These are phyloP conservation scores for Pangasius krempfi DNA, from an alignment of 2,797 vertebrate genomes.

Conservation along the genomic window DNA sequence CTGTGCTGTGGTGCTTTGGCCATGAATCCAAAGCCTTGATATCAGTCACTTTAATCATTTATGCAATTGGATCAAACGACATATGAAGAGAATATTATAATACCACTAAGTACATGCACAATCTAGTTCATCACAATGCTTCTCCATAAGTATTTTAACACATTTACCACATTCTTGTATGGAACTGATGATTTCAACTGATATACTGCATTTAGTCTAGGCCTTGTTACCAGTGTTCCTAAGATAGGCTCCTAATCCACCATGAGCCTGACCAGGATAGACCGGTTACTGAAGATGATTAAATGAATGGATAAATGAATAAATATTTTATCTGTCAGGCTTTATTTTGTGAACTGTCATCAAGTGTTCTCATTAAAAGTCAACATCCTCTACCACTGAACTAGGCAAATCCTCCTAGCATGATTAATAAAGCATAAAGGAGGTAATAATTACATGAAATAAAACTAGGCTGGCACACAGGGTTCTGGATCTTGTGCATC, in stretches of 20 bases:
- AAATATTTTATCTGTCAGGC: slow-evolving; percentile 8
- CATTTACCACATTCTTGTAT: neutral
- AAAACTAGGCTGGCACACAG: slow-evolving; percentile 41
- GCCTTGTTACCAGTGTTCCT: neutral
- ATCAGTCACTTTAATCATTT: neutral
- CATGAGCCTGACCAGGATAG: neutral
- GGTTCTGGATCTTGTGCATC: slow-evolving; percentile 34
- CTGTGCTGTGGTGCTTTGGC: neutral
- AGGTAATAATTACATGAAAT: slow-evolving; percentile 46
- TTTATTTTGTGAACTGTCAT: slow-evolving; percentile 36
- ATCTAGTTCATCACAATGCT: neutral
- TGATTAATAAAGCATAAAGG: slow-evolving; percentile 43
- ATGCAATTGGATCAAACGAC: slow-evolving; percentile 9
- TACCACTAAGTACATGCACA: neutral
- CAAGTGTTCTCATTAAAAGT: slow-evolving; percentile 32
- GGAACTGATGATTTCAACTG: neutral
- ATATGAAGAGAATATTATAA: neutral
- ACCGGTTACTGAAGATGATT: neutral
- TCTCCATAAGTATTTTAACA: neutral
- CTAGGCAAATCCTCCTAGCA: slow-evolving; percentile 38
- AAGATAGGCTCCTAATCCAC: neutral
- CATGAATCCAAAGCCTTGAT: neutral
- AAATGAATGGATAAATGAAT: neutral
- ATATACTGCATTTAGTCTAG: neutral
- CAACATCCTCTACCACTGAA: slow-evolving; percentile 27